Conservation (phyloP, 2,797 vertebrate species). For the Gouania willdenowi region DNA sequence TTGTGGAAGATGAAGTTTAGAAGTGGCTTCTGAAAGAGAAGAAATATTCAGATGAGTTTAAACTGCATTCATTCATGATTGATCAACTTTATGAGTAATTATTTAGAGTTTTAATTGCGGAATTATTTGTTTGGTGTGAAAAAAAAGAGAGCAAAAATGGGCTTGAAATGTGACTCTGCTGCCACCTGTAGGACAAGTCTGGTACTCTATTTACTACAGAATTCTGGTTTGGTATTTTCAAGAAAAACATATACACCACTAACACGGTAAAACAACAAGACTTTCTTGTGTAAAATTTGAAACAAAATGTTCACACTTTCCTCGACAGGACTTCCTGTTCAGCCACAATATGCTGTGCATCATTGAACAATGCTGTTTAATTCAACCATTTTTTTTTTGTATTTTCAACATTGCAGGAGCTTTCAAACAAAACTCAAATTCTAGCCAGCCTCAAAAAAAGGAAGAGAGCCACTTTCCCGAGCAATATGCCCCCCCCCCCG, state of each 20-base stretch:
- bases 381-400: conserved; percentile 32
- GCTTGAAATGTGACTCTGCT: conserved; percentile 52
- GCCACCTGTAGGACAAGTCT: conserved; percentile 55
- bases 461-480: conserved; percentile 42
- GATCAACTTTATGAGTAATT: no score
- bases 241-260: no score
- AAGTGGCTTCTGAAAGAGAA: conserved; percentile 55
- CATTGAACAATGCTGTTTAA: conserved; percentile 36
- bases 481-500: conserved; percentile 21
- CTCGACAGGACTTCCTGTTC: no score
- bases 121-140: conserved; percentile 35
- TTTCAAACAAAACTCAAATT: conserved; percentile 34
- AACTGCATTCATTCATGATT: conserved; percentile 1
- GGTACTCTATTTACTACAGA: conserved; percentile 16
- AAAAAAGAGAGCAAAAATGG: conserved; percentile 39
- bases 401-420: conserved; percentile 27
- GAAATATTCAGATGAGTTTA: conserved; percentile 10
- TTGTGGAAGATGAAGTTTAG: conserved; percentile 38
- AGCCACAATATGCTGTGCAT: no score
- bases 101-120: no score
- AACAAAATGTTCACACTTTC: no score
- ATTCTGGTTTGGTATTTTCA: no score
- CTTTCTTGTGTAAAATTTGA: no score
- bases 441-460: conserved; percentile 25
- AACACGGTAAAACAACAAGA: no score